Evolutionary conservation across 2,113 vertebrate genomes (phyloP).

Genomic region (Pachyramphus minor): DNA sequence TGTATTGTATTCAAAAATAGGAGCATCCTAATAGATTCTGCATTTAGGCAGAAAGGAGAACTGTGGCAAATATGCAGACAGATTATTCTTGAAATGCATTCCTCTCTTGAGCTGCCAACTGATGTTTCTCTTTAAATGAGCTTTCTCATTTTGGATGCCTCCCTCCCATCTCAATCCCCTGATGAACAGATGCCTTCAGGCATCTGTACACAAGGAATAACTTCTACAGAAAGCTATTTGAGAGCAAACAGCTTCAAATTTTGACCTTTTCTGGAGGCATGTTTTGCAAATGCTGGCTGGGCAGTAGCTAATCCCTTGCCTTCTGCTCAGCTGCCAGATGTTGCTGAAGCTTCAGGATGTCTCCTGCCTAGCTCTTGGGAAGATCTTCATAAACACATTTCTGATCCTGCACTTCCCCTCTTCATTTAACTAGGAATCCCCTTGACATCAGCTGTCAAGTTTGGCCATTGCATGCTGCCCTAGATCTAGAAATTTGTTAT

Average conservation of each 20-base stretch:
- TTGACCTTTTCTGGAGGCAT: constrained; percentile 55
- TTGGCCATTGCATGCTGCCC: not conserved
- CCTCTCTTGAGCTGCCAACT: not conserved
- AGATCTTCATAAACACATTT: not conserved
- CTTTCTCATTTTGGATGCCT: constrained; percentile 36
- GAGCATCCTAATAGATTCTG: not conserved
- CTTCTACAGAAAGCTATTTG: constrained; percentile 45
- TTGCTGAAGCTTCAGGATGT: constrained; percentile 26
- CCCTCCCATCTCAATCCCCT: not conserved
- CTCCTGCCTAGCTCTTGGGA: not conserved
- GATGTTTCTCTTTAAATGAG: not conserved
- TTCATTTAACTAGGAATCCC: not conserved
- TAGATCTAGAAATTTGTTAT: not conserved
- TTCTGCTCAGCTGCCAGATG: constrained; percentile 8
- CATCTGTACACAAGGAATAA: constrained; percentile 35
- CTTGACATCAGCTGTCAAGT: not conserved
- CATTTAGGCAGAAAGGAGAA: not conserved
- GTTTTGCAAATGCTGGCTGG: constrained; percentile 22
- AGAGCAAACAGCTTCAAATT: constrained; percentile 61
- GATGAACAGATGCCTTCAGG: constrained; percentile 46
- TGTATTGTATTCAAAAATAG: not conserved
- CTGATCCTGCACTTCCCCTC: not conserved
- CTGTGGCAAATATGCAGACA: not conserved
- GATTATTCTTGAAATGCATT: not conserved
- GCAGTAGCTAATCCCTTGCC: constrained; percentile 52